Evolutionary conservation across 2,113 vertebrate genomes (phyloP), one percentile per base, ranked within the genome.

Genomic region (Elachura formosa): DNA sequence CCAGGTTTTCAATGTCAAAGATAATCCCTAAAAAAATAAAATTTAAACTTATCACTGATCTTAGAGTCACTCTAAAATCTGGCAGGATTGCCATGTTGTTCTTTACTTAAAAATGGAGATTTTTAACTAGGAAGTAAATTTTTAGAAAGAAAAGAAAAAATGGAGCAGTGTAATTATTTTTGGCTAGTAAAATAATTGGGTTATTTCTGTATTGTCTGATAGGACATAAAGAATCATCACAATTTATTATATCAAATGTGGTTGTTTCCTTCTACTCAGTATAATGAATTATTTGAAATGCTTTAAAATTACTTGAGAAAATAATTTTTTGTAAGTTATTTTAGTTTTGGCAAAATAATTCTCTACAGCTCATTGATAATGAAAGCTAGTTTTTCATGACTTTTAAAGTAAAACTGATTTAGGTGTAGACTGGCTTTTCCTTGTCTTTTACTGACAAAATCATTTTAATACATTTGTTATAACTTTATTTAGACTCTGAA

Each of bases 391-490:
- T 81, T 26, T 75, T 89, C 14, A 18, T 46, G 5, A 36, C 40
- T 90, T 88, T 29, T 61, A 67, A 81, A 58, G 25, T 51, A 80
- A 58, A 88, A 68, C 13, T 79, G 33, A 40, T 87, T 45, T 76
- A 94, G 18, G 36, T 80, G n/a, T 81, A 66, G 52, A 29, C 48
- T 81, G 48, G 7, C 12, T 94, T 91, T 69, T 85, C 74, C 46
- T 73, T 73, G 26, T 77, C 49, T 87, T 54, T 84, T 55, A 54
- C 43, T 49, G 54, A 81, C 51, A 93, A 93, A 74, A 85, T 92
- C 9, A 51, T 96, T 97, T 95, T 67, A 93, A 87, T 72, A 41
- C 43, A 34, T 95, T 78, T 95, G 36, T 91, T 49, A 49, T 11
- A 87, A 89, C 34, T 87, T 89, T 34, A 34, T 93, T 84, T 75